Conservation (phyloP, 92 coral and sea anemone species). For the Parazoanthus darwini region DNA sequence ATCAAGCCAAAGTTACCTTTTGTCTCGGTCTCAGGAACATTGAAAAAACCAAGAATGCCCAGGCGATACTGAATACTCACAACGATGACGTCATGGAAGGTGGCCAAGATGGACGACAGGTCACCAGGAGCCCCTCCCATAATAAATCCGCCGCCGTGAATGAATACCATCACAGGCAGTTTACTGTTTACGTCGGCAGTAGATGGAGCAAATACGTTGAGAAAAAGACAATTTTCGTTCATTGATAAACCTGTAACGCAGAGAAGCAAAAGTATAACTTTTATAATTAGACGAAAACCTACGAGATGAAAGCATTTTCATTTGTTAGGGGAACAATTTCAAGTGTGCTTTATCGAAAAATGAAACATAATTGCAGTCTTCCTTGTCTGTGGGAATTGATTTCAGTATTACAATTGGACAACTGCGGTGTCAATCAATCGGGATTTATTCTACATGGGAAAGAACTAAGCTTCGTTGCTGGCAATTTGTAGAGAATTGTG, state of each 20-base stretch:
- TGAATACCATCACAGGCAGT: constrained; percentile 70
- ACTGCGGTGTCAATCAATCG: no score
- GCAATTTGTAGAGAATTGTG: no score
- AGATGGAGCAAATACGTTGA: constrained; percentile 61
- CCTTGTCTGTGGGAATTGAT: no score
- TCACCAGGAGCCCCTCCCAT: constrained; percentile 25
- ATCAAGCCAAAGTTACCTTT: constrained; percentile 69
- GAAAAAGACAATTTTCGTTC: constrained; percentile 69
- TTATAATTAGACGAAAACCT: no score
- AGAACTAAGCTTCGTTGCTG: no score
- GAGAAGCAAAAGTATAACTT: background rate
- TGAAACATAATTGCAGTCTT: no score
- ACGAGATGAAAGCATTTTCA: no score
- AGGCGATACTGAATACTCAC: constrained; percentile 73
- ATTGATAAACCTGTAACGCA: constrained; percentile 5
- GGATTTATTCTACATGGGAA: no score
- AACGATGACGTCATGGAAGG: constrained; percentile 66
- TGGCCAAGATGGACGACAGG: constrained; percentile 40
- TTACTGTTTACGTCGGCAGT: constrained; percentile 26
- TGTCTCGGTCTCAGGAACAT: constrained; percentile 64
- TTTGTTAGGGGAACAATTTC: no score
- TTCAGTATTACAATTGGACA: no score
- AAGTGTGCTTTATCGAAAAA: no score
- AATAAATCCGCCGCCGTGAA: constrained; percentile 69
- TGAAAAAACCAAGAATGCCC: constrained; percentile 72